phyloP scores from a whole-genome alignment of 1,140 invertebrate genomes.

The Microplitis mediator region DNA sequence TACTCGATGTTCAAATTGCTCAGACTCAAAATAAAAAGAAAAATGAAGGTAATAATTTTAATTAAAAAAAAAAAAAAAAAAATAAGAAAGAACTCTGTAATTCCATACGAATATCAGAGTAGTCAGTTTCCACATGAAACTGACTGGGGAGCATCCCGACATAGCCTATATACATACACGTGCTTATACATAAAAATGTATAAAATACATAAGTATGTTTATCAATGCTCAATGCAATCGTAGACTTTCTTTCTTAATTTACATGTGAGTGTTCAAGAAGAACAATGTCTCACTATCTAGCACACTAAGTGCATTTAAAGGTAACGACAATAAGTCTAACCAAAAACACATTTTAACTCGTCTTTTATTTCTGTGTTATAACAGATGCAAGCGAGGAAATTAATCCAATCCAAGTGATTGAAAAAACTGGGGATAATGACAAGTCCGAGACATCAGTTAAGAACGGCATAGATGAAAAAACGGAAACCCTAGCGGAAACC shows the following conservation, averaged over 20 bases:
- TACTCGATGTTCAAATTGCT: not conserved
- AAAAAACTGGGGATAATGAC: not conserved
- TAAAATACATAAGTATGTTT: not conserved
- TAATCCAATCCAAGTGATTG: not conserved
- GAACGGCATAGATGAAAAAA: no score
- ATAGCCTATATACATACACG: not conserved
- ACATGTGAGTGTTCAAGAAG: not conserved
- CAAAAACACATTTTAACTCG: not conserved
- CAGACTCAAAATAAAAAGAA: not conserved
- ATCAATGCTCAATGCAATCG: not conserved
- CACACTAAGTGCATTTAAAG: not conserved
- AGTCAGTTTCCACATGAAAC: not conserved
- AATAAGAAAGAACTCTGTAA: not conserved
- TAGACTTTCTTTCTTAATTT: not conserved
- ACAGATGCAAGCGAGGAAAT: not conserved
- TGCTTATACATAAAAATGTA: not conserved
- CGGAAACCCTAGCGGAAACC: not conserved
- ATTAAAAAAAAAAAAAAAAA: not conserved
- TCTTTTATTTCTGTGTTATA: not conserved
- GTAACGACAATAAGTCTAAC: not conserved
- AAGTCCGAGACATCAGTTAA: not conserved
- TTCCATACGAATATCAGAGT: slow-evolving; percentile 14
- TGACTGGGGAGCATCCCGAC: not conserved
- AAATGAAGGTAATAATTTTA: not conserved
- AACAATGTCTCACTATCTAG: not conserved